Conservation (phyloP, 2,113 vertebrate species). For the Trinectes maculatus region DNA sequence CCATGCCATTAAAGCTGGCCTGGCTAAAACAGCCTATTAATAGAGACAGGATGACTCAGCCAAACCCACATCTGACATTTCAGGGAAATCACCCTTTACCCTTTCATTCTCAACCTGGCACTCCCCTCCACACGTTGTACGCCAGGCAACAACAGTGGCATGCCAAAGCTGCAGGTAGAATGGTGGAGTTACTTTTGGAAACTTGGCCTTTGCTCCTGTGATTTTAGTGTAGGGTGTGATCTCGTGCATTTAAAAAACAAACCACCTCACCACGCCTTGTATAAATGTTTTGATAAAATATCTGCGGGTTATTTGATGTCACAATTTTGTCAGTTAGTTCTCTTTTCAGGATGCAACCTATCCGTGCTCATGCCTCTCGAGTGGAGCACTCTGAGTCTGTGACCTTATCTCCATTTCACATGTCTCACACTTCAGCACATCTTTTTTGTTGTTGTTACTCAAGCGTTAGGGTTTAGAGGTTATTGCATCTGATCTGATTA, state of each 20-base stretch:
- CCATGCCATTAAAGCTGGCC: slow-evolving; percentile 57
- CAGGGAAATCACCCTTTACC: slow-evolving; percentile 70
- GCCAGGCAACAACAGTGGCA: slow-evolving; percentile 42
- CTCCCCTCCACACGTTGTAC: slow-evolving; percentile 50
- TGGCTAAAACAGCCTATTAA: slow-evolving; percentile 67
- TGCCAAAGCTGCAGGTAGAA: slow-evolving; percentile 63
- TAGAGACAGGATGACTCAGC: slow-evolving; percentile 62
- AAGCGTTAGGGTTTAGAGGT: slow-evolving; percentile 15
- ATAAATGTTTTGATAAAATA: slow-evolving; percentile 29
- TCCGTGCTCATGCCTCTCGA: slow-evolving; percentile 1
- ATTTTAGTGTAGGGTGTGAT: slow-evolving; percentile 57
- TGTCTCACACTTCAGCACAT: slow-evolving; percentile 6
- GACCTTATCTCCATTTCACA: slow-evolving; percentile 4
- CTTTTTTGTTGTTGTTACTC: neutral
- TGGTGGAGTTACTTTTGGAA: slow-evolving; percentile 53
- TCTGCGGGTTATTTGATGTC: slow-evolving; percentile 23
- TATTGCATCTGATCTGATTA: slow-evolving; percentile 26
- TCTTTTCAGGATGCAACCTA: neutral
- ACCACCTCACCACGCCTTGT: slow-evolving; percentile 7
- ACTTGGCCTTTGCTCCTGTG: slow-evolving; percentile 56
- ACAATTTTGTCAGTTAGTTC: slow-evolving; percentile 32
- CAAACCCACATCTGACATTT: slow-evolving; percentile 70
- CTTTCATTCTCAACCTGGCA: slow-evolving; percentile 63
- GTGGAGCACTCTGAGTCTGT: neutral
- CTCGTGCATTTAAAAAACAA: neutral